Evolutionary conservation across 2,888 invertebrate species (phyloP), one percentile per base, ranked within the genome.

Genomic region (Sinohyriopsis cumingii): DNA sequence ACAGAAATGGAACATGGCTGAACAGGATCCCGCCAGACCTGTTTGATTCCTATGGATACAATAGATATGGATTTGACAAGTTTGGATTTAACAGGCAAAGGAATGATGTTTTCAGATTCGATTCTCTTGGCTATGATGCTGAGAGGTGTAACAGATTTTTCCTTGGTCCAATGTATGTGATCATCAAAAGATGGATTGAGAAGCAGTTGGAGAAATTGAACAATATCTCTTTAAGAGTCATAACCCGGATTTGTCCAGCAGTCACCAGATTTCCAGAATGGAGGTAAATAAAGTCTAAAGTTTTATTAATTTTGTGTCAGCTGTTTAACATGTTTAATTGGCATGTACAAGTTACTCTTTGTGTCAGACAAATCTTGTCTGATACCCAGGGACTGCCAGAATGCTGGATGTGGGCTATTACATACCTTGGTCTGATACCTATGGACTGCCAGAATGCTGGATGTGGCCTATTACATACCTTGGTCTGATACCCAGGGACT

Each of bases 51-150:
- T 82, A 75, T 72, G 87, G 87, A 7, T 88, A 83, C 78, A 87
- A 88, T 63, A 73, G 78, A 59, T 83, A 83, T 73, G 86, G 86
- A 5, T 82, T 78, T 57, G 82, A 87, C 71, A 79, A 81, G 66
- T 83, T 83, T 68, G 89, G 89, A 5, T 85, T 85, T 72, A 83
- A 88, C 72, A 69, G 85, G 60, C 76, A 86, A 65, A 88, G 88
- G 5, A 86, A 83, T 78, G 88, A 89, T 68, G 71, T 84, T 15
- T 89, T 86, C 83, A 88, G 89, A 22, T 89, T 88, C 76, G 81
- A 87, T 74, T 73, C 81, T 0, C 74, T 74, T 24, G 88, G 87
- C 12, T 83, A 81, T 70, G 86, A 89, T 71, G 71, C 73, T 22
- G 73, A 78, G 4, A 79, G 79, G 24, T 89, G 89, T 69, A 87